Percentiles rank a stretch among this genome's conserved stretches.
Evolutionary conservation across 2,113 vertebrate genomes (phyloP).

Genomic region (Polypterus bichir): DNA sequence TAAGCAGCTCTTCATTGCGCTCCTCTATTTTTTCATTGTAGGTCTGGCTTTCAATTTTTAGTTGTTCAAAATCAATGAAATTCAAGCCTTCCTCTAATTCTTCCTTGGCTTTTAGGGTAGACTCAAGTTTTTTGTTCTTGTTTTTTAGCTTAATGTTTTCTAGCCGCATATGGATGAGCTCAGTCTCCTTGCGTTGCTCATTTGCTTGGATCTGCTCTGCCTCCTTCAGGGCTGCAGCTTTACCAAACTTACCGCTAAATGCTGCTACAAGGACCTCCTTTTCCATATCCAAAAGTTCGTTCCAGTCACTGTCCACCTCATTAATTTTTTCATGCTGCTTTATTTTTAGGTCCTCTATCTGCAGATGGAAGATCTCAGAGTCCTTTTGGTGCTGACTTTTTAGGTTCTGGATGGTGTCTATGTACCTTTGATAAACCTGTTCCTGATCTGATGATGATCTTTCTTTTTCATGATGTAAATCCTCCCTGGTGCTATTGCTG

Average conservation of each 20-base stretch:
- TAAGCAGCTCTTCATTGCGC: conserved; percentile 42
- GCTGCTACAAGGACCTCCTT: conserved; percentile 31
- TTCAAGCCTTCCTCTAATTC: conserved; percentile 31
- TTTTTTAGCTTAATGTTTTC: conserved; percentile 55
- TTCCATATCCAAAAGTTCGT: conserved; percentile 35
- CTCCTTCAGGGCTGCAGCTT: conserved; percentile 29
- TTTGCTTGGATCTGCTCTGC: conserved; percentile 33
- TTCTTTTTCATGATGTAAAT: conserved; percentile 15
- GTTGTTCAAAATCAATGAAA: conserved; percentile 46
- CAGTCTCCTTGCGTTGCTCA: conserved; percentile 42
- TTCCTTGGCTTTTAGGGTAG: conserved; percentile 29
- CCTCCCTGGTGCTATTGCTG: conserved; percentile 28
- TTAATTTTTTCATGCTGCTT: conserved; percentile 29
- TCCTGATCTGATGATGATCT: conserved; percentile 27
- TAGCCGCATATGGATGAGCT: conserved; percentile 32
- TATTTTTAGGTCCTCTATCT: conserved; percentile 27
- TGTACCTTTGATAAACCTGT: conserved; percentile 32
- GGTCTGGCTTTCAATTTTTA: conserved; percentile 57
- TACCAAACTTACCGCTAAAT: conserved; percentile 28
- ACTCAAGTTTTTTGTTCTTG: conserved; percentile 38
- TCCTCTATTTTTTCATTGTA: conserved; percentile 38
- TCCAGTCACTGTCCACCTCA: conserved; percentile 45
- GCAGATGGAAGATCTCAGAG: conserved; percentile 23
- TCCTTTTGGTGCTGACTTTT: conserved; percentile 19
- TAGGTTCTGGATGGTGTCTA: conserved; percentile 38